These are phyloP conservation scores for Drosophila suzukii DNA, from an alignment of 1,140 invertebrate genomes.

Conservation along the genomic window DNA sequence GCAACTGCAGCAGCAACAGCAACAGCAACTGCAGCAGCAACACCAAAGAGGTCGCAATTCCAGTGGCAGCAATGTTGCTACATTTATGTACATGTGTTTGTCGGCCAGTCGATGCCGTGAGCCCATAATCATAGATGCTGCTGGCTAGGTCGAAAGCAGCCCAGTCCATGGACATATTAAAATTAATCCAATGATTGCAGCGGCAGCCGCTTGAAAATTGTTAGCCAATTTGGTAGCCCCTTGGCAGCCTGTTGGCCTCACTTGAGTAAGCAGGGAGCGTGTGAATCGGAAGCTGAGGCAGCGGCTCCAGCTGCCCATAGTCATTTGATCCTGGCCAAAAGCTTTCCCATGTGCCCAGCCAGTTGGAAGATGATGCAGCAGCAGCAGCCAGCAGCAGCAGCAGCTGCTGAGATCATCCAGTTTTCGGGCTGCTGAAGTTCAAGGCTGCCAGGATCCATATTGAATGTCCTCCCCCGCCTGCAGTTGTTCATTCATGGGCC, in stretches of 20 bases:
- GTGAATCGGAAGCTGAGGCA: conserved; percentile 38
- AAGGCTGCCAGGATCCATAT: conserved; percentile 71
- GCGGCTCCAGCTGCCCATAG: conserved; percentile 59
- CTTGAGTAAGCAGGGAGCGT: conserved; percentile 50
- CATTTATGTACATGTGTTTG: conserved; percentile 69
- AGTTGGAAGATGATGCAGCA: conserved; percentile 59
- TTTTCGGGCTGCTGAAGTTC: conserved; percentile 43
- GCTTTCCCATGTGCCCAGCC: conserved; percentile 75
- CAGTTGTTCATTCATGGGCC: conserved; percentile 27
- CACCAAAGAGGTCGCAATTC: conserved; percentile 82
- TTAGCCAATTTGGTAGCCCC: conserved; percentile 69
- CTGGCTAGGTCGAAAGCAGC: conserved; percentile 66
- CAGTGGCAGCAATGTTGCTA: conserved; percentile 80
- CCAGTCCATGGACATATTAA: conserved; percentile 80
- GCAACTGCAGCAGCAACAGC: conserved; percentile 42
- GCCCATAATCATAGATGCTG: conserved; percentile 80
- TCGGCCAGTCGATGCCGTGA: conserved; percentile 69
- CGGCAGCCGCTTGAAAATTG: conserved; percentile 67
- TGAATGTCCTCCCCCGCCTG: conserved; percentile 55
- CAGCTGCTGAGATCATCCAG: conserved; percentile 36
- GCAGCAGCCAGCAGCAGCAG: conserved; percentile 14
- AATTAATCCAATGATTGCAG: conserved; percentile 82
- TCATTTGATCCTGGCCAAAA: conserved; percentile 74
- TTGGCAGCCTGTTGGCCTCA: conserved; percentile 33
- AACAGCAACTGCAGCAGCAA: conserved; percentile 44